Base-by-base conservation (phyloP, 2,888 invertebrate genomes). In the Drepanosiphum platanoidis region DNA sequence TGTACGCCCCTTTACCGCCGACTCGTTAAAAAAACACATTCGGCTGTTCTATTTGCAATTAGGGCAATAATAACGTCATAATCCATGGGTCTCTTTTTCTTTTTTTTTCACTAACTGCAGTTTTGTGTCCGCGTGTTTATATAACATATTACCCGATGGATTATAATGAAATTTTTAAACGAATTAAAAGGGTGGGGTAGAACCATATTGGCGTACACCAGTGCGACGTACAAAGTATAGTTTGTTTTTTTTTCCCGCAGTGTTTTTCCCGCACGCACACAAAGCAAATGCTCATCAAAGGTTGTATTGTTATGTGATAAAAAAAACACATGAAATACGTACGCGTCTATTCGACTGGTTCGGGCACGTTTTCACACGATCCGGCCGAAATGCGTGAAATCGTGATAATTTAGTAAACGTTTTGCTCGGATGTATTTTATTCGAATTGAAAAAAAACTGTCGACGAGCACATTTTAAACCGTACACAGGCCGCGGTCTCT, bases 1-100 rank as follows among this genome's bases (percentile, higher is more conserved):
- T 74, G 36, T 66, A 75, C 75, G 84, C 75, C 75, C 66, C 30
- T 77, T 84, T 77, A 52, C 52, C 34, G 66, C 75, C 32, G 30
- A n/a, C 52, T 61, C 30, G 8, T 22, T 61, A 77, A 61, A 77
- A 75, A 61, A 58, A 46, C 68, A 68, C 68, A 34, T 52, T 72
- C 64, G 22, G 27, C 36, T n/a, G 61, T 39, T 61, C 36, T 71
- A 42, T 82, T 82, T 72, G 61, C 72, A 72, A 82, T 82, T 72
- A 61, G 61, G 61, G 27, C 52, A 39, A 61, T 52, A 71, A 64
- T 39, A n/a, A 78, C 27, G 13, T 13, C 30, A 27, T 27, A 75
- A 58, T 75, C 52, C 58, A 22, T 34, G 15, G n/a, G 22, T 2
- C 22, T 66, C 34, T 66, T 34, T 70, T 70, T 70, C 2, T 64